phyloP scores from a whole-genome alignment of 2,888 invertebrate genomes.

The Margaritifera margaritifera region DNA sequence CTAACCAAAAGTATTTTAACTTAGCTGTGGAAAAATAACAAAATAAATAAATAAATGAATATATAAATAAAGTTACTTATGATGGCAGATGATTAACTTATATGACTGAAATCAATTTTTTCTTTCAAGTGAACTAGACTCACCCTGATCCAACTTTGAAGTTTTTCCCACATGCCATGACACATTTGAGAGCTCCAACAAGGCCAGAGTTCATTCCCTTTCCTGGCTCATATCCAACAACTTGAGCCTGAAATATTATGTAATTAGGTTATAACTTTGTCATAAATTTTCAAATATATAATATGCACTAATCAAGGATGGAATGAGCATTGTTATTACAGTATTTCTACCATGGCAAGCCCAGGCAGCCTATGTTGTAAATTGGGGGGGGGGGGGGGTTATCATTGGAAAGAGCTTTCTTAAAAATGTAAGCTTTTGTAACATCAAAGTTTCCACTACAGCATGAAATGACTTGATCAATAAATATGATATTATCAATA shows the following conservation, averaged over 20 bases:
- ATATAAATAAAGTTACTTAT: no score
- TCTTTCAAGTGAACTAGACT: constrained; percentile 19
- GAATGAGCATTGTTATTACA: no score
- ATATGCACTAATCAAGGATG: neutral
- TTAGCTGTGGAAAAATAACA: neutral
- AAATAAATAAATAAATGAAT: constrained; percentile 1
- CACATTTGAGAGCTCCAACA: constrained; percentile 62
- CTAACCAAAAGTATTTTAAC: neutral
- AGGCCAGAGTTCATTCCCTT: constrained; percentile 56
- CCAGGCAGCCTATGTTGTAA: neutral
- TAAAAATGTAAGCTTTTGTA: neutral
- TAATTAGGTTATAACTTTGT: no score
- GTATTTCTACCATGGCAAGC: no score
- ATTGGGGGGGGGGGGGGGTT: neutral
- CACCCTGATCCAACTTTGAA: constrained; percentile 69
- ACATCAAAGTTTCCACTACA: no score
- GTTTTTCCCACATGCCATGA: constrained; percentile 66
- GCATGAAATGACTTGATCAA: no score
- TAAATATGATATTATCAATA: no score
- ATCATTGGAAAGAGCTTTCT: neutral
- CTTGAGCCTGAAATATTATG: constrained; percentile 57
- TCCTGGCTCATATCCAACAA: constrained; percentile 65
- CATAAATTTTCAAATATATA: no score
- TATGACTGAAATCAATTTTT: no score
- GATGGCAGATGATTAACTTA: no score